Conservation (phyloP, 2,113 vertebrate genomes). For the Sisor rabdophorus region DNA sequence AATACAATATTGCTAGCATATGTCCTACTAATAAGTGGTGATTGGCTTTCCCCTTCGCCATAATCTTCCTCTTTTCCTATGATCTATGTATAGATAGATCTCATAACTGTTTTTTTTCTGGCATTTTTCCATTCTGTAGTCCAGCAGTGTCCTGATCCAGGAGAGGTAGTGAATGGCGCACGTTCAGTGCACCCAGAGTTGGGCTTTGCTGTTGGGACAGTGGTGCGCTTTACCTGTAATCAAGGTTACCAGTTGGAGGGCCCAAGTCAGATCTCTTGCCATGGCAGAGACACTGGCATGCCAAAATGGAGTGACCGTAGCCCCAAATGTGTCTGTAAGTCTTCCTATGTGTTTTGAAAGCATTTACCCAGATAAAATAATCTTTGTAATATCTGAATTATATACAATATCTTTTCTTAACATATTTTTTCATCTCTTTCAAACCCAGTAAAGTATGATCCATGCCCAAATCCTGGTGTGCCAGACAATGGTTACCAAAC, state of each 20-base stretch:
- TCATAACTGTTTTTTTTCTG: neutral
- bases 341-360: slow-evolving; percentile 5
- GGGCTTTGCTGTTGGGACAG: slow-evolving; percentile 81
- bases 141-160: slow-evolving; percentile 84
- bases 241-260: slow-evolving; percentile 86
- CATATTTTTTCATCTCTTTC: neutral
- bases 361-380: neutral
- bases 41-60: too few species aligned
- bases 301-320: slow-evolving; percentile 90
- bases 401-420: neutral
- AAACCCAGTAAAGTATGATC: slow-evolving; percentile 84
- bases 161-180: slow-evolving; percentile 83
- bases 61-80: too few species aligned
- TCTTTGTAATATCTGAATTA: neutral
- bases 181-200: slow-evolving; percentile 78
- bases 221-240: slow-evolving; percentile 85
- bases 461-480: slow-evolving; percentile 86
- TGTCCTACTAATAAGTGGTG: too few species aligned
- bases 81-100: neutral
- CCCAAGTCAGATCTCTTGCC: slow-evolving; percentile 81
- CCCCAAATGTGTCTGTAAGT: slow-evolving; percentile 90
- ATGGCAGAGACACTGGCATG: slow-evolving; percentile 81
- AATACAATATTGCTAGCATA: too few species aligned
- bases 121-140: slow-evolving; percentile 62
- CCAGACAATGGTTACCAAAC: slow-evolving; percentile 91